Conservation (phyloP, 92 coral and sea anemone species). For the Umimayanthus kanabou region DNA sequence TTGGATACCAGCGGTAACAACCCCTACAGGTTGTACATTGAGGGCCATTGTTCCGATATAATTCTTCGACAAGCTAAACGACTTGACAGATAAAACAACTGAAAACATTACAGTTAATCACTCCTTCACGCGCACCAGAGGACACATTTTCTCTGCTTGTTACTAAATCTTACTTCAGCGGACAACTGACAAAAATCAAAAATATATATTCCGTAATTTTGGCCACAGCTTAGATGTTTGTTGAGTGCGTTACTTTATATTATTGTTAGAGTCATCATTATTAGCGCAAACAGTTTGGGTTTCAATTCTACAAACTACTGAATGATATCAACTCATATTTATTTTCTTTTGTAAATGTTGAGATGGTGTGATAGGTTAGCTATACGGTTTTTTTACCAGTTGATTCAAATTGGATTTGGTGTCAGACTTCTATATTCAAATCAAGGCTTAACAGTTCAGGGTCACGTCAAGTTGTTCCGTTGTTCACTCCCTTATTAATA, state of each 20-base stretch:
- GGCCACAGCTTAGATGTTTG: neutral
- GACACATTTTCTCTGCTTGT: neutral
- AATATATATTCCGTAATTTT: neutral
- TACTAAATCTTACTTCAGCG: neutral
- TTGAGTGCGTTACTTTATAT: neutral
- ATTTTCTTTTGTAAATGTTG: neutral
- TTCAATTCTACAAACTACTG: neutral
- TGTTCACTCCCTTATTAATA: slow-evolving; percentile 22
- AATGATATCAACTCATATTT: neutral
- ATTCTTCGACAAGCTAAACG: slow-evolving; percentile 13
- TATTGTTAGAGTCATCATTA: too few relatives aligned
- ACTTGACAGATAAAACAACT: neutral
- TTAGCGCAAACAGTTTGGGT: neutral
- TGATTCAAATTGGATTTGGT: neutral
- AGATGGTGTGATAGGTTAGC: neutral
- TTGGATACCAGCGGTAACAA: neutral
- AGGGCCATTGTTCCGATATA: slow-evolving; percentile 19
- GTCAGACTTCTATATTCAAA: neutral
- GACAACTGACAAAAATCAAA: neutral
- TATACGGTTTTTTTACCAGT: neutral
- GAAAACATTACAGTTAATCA: neutral
- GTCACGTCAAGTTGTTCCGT: slow-evolving; percentile 1
- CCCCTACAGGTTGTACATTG: slow-evolving; percentile 27
- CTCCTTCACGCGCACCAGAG: neutral
- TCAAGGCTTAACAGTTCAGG: neutral